phyloP scores from a whole-genome alignment of 2,888 invertebrate species.

The Dryobotodes eremita region DNA sequence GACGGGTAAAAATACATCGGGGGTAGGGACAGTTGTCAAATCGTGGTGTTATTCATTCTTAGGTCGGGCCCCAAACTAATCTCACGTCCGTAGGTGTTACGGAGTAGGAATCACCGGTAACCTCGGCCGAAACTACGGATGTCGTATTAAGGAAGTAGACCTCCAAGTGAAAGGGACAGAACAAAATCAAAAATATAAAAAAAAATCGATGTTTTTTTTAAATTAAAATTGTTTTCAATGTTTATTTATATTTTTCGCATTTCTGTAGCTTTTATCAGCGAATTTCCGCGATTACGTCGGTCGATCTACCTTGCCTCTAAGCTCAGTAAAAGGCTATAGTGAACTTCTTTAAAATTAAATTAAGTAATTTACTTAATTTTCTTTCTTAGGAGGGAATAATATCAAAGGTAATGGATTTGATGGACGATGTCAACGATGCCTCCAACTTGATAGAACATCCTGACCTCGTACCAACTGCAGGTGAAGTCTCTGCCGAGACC shows the following conservation, averaged over 20 bases:
- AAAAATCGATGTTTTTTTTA: no score
- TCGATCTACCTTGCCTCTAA: not conserved
- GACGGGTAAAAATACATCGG: no score
- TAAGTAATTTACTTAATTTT: not conserved
- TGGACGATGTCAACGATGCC: conserved; percentile 65
- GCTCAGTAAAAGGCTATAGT: not conserved
- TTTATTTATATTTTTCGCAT: not conserved
- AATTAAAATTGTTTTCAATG: not conserved
- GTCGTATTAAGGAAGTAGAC: not conserved
- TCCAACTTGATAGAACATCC: conserved; percentile 66
- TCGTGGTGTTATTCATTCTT: not conserved
- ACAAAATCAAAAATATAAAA: no score
- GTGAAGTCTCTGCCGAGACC: conserved; percentile 62
- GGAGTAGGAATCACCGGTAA: no score
- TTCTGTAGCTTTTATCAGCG: not conserved
- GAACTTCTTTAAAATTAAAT: not conserved
- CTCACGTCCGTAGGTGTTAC: no score
- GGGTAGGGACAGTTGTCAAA: no score
- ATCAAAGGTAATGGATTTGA: conserved; percentile 62
- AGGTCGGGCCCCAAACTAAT: not conserved
- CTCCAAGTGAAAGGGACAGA: not conserved
- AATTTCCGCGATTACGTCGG: not conserved
- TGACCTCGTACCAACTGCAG: conserved; percentile 66
- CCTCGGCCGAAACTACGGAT: not conserved
- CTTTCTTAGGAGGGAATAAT: conserved; percentile 67